Conservation (phyloP, 2,888 invertebrate genomes). For the Thysanoteuthis rhombus region DNA sequence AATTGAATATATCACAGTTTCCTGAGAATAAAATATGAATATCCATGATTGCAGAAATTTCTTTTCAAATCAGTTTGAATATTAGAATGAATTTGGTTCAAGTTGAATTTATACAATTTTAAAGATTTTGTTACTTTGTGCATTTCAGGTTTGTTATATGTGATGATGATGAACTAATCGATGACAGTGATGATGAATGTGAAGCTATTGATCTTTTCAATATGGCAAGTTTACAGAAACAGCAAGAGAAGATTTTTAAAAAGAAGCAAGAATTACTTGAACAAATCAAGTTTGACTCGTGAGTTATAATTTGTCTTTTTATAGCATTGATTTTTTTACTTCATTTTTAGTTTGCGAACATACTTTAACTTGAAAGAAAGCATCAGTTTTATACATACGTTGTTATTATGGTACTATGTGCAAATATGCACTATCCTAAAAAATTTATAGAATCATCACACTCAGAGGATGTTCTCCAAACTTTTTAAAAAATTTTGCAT, state of each 20-base stretch:
- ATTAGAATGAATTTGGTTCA: background rate
- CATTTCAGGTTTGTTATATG: conserved; percentile 56
- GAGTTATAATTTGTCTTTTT: conserved; percentile 34
- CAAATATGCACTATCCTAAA: too few relatives aligned
- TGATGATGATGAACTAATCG: conserved; percentile 43
- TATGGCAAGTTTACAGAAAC: conserved; percentile 46
- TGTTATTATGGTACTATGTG: too few relatives aligned
- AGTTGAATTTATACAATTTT: too few relatives aligned
- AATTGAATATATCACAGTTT: background rate
- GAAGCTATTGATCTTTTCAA: conserved; percentile 56
- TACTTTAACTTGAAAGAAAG: too few relatives aligned
- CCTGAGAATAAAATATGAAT: background rate
- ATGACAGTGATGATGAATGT: conserved; percentile 60
- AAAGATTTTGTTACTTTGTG: background rate
- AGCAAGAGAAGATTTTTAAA: conserved; percentile 33
- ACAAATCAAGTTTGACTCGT: conserved; percentile 68
- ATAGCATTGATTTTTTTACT: too few relatives aligned
- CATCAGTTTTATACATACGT: too few relatives aligned
- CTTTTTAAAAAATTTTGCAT: too few relatives aligned
- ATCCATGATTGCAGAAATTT: background rate
- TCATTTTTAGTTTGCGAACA: too few relatives aligned
- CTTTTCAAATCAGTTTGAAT: background rate
- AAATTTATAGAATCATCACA: too few relatives aligned
- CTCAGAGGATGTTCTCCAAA: too few relatives aligned
- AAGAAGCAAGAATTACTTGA: conserved; percentile 56